phyloP scores from a whole-genome alignment of 1,140 invertebrate species.

The Oryctes rhinoceros region DNA sequence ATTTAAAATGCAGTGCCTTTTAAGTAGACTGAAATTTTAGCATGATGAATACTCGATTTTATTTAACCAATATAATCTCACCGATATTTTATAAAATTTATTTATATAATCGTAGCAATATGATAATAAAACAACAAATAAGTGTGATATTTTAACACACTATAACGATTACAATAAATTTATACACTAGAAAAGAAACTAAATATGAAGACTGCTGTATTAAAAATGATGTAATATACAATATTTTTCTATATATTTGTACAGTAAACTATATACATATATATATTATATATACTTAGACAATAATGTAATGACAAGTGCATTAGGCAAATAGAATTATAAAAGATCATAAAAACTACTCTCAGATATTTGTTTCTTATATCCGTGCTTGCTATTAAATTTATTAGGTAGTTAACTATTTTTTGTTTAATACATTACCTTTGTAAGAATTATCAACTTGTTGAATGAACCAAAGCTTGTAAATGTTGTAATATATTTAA shows the following conservation, averaged over 20 bases:
- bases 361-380: slow-evolving; percentile 26
- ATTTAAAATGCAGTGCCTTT: slow-evolving; percentile 22
- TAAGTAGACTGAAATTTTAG: slow-evolving; percentile 9
- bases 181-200: slow-evolving; percentile 8
- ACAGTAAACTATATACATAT: slow-evolving; percentile 6
- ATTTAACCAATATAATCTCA: slow-evolving; percentile 37
- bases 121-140: not conserved
- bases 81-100: slow-evolving; percentile 18
- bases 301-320: slow-evolving; percentile 25
- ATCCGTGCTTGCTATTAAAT: not conserved
- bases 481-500: slow-evolving; percentile 51
- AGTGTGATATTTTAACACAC: slow-evolving; percentile 5
- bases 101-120: slow-evolving; percentile 28
- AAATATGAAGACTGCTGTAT: slow-evolving; percentile 32
- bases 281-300: slow-evolving; percentile 15
- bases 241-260: slow-evolving; percentile 36
- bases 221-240: slow-evolving; percentile 26
- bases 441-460: slow-evolving; percentile 15
- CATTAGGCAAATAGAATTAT: slow-evolving; percentile 21
- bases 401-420: slow-evolving; percentile 2
- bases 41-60: slow-evolving; percentile 23
- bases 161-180: slow-evolving; percentile 11
- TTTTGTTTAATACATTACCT: not conserved
- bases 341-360: not conserved
- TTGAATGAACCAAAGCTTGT: slow-evolving; percentile 51